Evolutionary conservation across 1,140 invertebrate species (phyloP).

Genomic region (Ooceraea biroi): DNA sequence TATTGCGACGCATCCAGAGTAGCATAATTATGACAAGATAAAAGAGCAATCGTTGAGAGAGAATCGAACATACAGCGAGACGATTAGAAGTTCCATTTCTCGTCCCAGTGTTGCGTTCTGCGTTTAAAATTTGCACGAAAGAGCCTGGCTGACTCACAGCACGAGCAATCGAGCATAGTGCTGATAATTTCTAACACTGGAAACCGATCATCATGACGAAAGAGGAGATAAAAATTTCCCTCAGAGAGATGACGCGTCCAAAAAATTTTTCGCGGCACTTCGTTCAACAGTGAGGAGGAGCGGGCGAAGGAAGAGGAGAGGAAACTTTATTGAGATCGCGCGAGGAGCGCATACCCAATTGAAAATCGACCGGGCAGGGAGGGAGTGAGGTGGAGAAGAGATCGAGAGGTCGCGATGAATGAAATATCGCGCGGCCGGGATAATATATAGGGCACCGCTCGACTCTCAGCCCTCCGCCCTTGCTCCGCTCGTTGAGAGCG

Average conservation of each 20-base stretch:
- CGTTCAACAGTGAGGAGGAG: slow-evolving; percentile 11
- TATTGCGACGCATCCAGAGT: background rate
- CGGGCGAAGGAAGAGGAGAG: background rate
- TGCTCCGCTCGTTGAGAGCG: slow-evolving; percentile 35
- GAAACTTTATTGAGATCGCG: slow-evolving; percentile 49
- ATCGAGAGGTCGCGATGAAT: slow-evolving; percentile 71
- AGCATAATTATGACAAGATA: no score
- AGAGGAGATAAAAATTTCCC: no score
- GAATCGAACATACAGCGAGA: no score
- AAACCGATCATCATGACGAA: no score
- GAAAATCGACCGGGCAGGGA: slow-evolving; percentile 47
- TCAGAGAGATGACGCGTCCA: background rate
- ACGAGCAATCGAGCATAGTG: no score
- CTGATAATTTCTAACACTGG: no score
- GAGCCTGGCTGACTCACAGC: no score
- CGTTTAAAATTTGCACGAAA: background rate
- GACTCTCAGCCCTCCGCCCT: slow-evolving; percentile 61
- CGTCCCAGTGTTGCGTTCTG: no score
- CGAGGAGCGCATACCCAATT: slow-evolving; percentile 52
- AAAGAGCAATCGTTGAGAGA: background rate
- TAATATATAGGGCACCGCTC: slow-evolving; percentile 70
- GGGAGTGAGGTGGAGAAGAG: slow-evolving; percentile 14
- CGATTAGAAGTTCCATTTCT: no score
- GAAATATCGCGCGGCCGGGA: slow-evolving; percentile 71
- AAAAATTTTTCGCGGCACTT: slow-evolving; percentile 47